Evolutionary conservation across 53 echinoderm and acorn worm genomes (phyloP).

Genomic region (Zoroaster sp.): DNA sequence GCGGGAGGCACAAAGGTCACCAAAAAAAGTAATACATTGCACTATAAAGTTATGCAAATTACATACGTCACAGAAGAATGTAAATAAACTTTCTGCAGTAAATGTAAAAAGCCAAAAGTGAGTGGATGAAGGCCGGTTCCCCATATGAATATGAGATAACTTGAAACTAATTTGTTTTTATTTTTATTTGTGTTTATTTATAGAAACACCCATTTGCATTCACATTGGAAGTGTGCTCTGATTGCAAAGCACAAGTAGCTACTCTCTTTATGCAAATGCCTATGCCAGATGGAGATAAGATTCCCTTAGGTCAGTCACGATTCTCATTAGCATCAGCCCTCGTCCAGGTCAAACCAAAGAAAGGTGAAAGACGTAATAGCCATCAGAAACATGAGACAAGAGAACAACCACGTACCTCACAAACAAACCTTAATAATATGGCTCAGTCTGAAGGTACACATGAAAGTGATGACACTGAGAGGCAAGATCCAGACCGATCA

Average conservation of each 20-base stretch:
- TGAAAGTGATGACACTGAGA: neutral
- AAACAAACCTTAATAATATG: neutral
- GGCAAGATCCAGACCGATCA: neutral
- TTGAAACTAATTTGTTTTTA: neutral
- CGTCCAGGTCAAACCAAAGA: slow-evolving; percentile 79
- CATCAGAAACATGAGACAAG: neutral
- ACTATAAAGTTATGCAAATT: too few relatives aligned
- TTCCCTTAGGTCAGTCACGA: slow-evolving; percentile 70
- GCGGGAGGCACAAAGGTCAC: too few relatives aligned
- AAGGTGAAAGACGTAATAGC: slow-evolving; percentile 29
- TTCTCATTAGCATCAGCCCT: slow-evolving; percentile 78
- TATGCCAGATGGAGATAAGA: slow-evolving; percentile 65
- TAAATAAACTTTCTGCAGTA: too few relatives aligned
- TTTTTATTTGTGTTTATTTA: slow-evolving; percentile 39
- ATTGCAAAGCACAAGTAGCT: slow-evolving; percentile 79
- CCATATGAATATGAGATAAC: too few relatives aligned
- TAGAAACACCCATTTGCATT: slow-evolving; percentile 72
- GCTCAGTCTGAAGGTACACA: neutral
- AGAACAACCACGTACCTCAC: neutral
- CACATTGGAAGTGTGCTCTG: slow-evolving; percentile 73
- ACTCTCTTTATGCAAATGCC: slow-evolving; percentile 91
- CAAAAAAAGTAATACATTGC: too few relatives aligned
- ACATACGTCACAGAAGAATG: too few relatives aligned
- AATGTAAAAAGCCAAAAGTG: too few relatives aligned
- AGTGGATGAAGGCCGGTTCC: too few relatives aligned